Conservation (phyloP, 2,797 vertebrate genomes). For the Mastacembelus armatus region DNA sequence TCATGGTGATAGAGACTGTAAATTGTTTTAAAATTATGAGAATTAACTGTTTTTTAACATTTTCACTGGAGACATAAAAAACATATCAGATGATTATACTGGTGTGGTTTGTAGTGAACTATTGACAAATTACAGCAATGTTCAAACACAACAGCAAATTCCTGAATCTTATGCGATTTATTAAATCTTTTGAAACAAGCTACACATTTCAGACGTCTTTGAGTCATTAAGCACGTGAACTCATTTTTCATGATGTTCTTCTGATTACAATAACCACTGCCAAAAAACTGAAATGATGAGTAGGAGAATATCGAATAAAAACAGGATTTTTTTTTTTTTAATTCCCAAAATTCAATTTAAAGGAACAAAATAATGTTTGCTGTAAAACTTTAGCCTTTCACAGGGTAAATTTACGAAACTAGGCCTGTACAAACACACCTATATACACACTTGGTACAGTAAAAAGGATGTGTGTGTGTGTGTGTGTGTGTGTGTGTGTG, state of each 20-base stretch:
- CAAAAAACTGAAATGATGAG: neutral
- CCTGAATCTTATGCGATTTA: neutral
- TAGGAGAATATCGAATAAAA: neutral
- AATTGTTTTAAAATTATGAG: constrained; percentile 27
- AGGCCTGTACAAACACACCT: constrained; percentile 4
- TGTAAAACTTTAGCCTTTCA: neutral
- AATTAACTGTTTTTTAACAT: constrained; percentile 9
- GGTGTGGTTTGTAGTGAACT: constrained; percentile 14
- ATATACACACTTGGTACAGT: neutral
- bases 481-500: neutral
- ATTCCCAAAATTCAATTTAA: neutral
- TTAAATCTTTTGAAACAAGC: too few relatives aligned
- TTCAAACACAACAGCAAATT: constrained; percentile 18
- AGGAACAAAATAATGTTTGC: neutral
- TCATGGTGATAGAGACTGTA: constrained; percentile 2
- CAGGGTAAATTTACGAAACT: neutral
- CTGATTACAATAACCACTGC: neutral
- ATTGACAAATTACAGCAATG: constrained; percentile 5
- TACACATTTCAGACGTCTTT: too few relatives aligned
- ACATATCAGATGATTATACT: constrained; percentile 13
- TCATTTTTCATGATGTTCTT: too few relatives aligned
- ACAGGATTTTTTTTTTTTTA: neutral
- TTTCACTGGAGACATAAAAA: constrained; percentile 13
- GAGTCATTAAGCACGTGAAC: neutral
- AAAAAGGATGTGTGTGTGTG: neutral